Percentiles rank a stretch among this genome's conserved stretches.
These are phyloP conservation scores for Tenrec ecaudatus DNA, from an alignment of 2,113 vertebrate genomes.

Conservation along the genomic window DNA sequence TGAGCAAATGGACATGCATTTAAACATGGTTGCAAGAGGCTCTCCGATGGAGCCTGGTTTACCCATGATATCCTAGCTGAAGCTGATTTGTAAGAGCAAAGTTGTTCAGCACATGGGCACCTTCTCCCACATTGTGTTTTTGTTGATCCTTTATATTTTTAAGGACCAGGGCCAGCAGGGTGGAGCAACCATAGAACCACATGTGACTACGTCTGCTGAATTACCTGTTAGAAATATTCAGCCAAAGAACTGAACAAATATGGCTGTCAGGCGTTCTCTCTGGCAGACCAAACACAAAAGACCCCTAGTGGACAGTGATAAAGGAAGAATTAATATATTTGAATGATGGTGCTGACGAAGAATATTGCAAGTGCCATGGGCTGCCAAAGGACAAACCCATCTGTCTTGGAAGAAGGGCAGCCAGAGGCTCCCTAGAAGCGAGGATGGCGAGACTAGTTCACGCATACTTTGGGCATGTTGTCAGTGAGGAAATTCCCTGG, in stretches of 20 bases:
- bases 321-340: too few relatives aligned
- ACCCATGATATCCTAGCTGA: constrained; percentile 50
- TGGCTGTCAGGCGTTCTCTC: background rate
- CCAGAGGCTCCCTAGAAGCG: too few relatives aligned
- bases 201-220: background rate
- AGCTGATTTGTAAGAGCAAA: constrained; percentile 40
- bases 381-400: too few relatives aligned
- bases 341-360: too few relatives aligned
- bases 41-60: constrained; percentile 73
- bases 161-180: constrained; percentile 27
- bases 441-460: too few relatives aligned
- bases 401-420: too few relatives aligned
- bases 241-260: background rate
- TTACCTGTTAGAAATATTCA: background rate
- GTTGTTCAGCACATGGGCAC: constrained; percentile 24
- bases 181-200: background rate
- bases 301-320: too few relatives aligned
- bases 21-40: background rate
- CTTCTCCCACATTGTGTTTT: constrained; percentile 13
- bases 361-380: too few relatives aligned
- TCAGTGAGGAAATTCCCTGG: too few relatives aligned
- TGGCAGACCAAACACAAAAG: background rate
- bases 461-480: too few relatives aligned
- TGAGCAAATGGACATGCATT: background rate
- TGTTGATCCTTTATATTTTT: background rate